Base-by-base conservation (phyloP, 2,888 invertebrate species). In the Ametastegia equiseti region DNA sequence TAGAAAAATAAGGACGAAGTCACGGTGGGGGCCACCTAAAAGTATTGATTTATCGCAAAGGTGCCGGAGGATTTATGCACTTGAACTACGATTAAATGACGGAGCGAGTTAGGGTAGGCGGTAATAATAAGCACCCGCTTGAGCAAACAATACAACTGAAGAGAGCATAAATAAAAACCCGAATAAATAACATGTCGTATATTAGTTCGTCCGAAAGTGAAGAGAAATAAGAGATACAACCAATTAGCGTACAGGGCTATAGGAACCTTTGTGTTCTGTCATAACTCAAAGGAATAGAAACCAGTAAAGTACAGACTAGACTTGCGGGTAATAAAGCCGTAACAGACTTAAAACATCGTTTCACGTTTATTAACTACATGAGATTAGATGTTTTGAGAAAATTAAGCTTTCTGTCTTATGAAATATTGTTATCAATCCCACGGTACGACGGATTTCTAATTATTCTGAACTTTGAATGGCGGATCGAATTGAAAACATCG, bases 21-120 rank as follows among this genome's bases (percentile, higher is more conserved):
- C 4, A 7, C 30, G 50, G 71, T 36, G 15, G 23, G 23, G 75
- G 50, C 50, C 75, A 54, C 75, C 75, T 75, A 36, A 86, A 87
- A 87, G 86, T 67, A 67, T 86, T 87, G 85, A 87, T 87, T 87
- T 87, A 87, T 86, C 82, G 83, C 69, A 65, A 82, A 82, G 84
- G 84, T 86, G 80, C 83, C 83, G 77, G 75, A 81, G 36, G 83
- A 87, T 87, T 87, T 87, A 86, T 87, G 86, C 82, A 84, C 83
- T 84, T 83, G 80, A 82, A 80, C 83, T 83, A 83, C 84, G 85
- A 84, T 85, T 85, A 85, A 85, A 84, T 83, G 69, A 81, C 78
- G 71, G 78, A 47, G n/a, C n/a, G 57, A 15, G 78, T 45, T 23
- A 42, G 60, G n/a, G 69, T 63, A 81, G 80, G 50, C 47, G 77